phyloP scores from a whole-genome alignment of 1,140 invertebrate species.

The Apocrypta bakeri region DNA sequence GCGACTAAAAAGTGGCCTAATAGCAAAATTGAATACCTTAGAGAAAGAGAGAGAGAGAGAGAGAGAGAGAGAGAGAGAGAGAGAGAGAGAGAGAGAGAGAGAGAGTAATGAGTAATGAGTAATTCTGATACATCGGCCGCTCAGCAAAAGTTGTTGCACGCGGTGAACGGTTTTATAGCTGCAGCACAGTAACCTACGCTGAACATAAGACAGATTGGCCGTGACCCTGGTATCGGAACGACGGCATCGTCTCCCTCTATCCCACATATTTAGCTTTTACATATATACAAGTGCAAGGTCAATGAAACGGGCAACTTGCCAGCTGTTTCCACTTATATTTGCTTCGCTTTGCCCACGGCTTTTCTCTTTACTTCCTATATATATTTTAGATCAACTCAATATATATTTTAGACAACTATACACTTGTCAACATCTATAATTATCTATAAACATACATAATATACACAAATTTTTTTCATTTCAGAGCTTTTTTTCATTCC shows the following conservation, averaged over 20 bases:
- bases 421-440: too few relatives aligned
- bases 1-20: too few relatives aligned
- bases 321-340: constrained; percentile 45
- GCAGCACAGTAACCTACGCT: neutral
- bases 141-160: neutral
- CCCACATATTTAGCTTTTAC: neutral
- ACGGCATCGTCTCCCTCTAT: neutral
- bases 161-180: neutral
- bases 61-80: neutral
- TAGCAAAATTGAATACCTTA: too few relatives aligned
- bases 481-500: too few relatives aligned
- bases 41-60: neutral
- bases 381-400: too few relatives aligned
- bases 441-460: too few relatives aligned
- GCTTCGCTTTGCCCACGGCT: neutral
- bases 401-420: too few relatives aligned
- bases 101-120: neutral
- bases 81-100: neutral
- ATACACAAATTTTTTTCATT: too few relatives aligned
- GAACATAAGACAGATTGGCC: constrained; percentile 50
- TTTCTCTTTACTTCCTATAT: too few relatives aligned
- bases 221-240: constrained; percentile 52
- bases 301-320: constrained; percentile 61
- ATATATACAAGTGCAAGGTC: constrained; percentile 59
- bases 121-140: neutral